These are phyloP conservation scores for Campopleginae sp. DNA, from an alignment of 2,888 invertebrate species.

Conservation along the genomic window DNA sequence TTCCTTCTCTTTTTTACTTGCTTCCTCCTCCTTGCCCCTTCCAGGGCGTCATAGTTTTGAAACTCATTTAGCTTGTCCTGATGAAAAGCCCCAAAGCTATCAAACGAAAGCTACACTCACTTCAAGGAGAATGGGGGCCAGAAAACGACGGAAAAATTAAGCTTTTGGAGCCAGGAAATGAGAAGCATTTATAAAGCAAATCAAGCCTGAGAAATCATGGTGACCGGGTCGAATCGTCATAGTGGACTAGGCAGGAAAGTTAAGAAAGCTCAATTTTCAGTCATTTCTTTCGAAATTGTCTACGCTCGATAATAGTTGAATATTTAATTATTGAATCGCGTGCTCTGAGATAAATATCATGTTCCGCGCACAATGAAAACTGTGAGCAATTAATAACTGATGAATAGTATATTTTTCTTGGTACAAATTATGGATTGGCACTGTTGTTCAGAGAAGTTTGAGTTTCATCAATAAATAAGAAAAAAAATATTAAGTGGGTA, in stretches of 20 bases:
- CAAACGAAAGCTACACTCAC: constrained; percentile 18
- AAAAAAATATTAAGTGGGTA: constrained; percentile 21
- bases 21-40: neutral
- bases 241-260: neutral
- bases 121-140: neutral
- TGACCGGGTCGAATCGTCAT: neutral
- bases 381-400: neutral
- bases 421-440: neutral
- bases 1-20: constrained; percentile 1
- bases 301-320: no score
- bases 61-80: constrained; percentile 39
- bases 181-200: constrained; percentile 31
- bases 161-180: neutral
- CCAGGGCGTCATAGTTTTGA: constrained; percentile 11
- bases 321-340: no score
- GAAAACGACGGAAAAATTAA: neutral
- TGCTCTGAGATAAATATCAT: no score
- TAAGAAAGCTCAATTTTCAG: neutral
- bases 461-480: constrained; percentile 23
- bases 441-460: neutral
- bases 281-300: no score
- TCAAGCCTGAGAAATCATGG: neutral
- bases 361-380: no score
- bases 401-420: neutral
- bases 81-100: constrained; percentile 54